Percentiles rank a stretch among this genome's conserved stretches.
phyloP scores from a whole-genome alignment of 2,888 invertebrate species.

The Rhamnusium bicolor region DNA sequence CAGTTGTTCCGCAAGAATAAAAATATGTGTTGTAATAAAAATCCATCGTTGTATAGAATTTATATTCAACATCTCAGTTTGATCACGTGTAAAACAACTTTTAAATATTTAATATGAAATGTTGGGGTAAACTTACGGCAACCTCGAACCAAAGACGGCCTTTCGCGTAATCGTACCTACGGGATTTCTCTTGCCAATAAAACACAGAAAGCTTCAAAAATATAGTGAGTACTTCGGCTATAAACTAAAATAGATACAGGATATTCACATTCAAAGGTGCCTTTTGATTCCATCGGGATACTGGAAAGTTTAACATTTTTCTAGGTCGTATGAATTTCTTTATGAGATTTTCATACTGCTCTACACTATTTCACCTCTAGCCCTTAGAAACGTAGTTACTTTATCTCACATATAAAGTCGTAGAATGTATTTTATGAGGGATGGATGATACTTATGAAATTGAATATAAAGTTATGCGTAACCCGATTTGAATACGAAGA shows the following conservation, averaged over 20 bases:
- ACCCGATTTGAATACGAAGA: conserved; percentile 66
- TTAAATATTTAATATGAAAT: conserved; percentile 60
- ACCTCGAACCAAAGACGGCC: conserved; percentile 50
- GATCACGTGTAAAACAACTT: conserved; percentile 61
- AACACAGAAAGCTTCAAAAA: conserved; percentile 67
- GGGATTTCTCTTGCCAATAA: conserved; percentile 66
- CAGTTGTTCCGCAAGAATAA: background rate
- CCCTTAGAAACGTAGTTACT: background rate
- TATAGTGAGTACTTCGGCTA: conserved; percentile 63
- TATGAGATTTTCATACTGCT: conserved; percentile 46
- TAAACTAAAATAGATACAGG: conserved; percentile 67
- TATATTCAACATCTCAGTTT: conserved; percentile 53
- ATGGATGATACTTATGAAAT: conserved; percentile 54
- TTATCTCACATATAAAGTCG: conserved; percentile 17
- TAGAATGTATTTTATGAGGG: conserved; percentile 17
- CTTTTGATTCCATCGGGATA: conserved; percentile 61
- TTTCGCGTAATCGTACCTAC: conserved; percentile 65
- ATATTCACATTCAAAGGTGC: conserved; percentile 63
- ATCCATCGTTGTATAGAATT: conserved; percentile 47
- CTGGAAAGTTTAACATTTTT: conserved; percentile 54
- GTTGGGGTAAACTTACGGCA: conserved; percentile 48
- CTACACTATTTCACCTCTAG: conserved; percentile 11
- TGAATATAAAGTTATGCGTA: conserved; percentile 66
- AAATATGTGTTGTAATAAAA: conserved; percentile 42
- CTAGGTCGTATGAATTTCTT: conserved; percentile 44